Evolutionary conservation across 1,140 invertebrate species (phyloP).

Genomic region (Aethina tumida): DNA sequence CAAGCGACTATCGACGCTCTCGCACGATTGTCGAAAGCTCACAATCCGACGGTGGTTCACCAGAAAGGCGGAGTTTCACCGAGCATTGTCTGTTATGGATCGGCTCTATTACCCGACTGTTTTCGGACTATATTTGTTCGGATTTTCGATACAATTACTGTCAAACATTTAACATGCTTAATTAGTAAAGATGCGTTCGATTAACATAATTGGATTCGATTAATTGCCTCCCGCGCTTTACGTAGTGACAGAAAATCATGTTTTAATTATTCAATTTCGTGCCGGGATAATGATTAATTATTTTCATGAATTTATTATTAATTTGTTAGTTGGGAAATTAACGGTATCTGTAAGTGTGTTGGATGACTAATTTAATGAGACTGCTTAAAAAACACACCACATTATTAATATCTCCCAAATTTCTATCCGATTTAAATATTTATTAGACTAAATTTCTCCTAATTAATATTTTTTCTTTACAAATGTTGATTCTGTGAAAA

Average conservation of each 20-base stretch:
- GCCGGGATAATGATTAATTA: no score
- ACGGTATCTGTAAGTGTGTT: no score
- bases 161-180: constrained; percentile 32
- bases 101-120: constrained; percentile 13
- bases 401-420: no score
- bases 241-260: constrained; percentile 23
- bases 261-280: constrained; percentile 26
- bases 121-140: constrained; percentile 17
- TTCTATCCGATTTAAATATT: no score
- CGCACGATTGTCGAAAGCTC: constrained; percentile 6
- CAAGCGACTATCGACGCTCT: constrained; percentile 9
- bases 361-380: no score
- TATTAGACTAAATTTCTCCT: no score
- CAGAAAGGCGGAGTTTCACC: constrained; percentile 13
- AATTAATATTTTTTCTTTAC: no score
- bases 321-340: no score
- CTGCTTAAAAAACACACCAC: no score
- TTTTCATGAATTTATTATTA: no score
- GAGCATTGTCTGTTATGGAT: constrained; percentile 12
- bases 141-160: constrained; percentile 22
- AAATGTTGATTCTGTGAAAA: no score
- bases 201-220: constrained; percentile 35
- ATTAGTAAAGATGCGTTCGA: constrained; percentile 37
- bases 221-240: constrained; percentile 33
- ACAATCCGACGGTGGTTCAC: neutral